Evolutionary conservation across 2,113 vertebrate genomes (phyloP).

Genomic region (Alaudala cheleensis): DNA sequence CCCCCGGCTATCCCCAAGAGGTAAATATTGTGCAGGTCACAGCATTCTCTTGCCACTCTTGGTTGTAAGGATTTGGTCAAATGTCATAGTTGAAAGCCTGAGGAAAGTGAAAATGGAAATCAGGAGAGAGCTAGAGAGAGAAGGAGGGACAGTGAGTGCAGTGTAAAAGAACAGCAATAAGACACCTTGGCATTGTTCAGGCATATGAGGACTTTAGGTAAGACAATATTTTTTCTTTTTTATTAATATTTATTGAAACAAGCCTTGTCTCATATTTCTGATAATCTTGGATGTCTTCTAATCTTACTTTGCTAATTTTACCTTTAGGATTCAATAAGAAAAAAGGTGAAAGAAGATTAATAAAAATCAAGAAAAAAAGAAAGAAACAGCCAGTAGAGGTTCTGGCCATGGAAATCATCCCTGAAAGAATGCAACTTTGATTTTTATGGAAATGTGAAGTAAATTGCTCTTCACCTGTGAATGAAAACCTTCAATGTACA

Average conservation of each 20-base stretch:
- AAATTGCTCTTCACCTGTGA: not conserved
- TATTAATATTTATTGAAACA: not conserved
- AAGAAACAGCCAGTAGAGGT: constrained; percentile 44
- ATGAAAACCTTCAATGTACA: not conserved
- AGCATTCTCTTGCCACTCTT: not conserved
- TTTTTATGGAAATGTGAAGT: not conserved
- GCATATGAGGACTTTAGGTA: not conserved
- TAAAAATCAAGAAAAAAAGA: constrained; percentile 69
- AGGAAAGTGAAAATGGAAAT: not conserved
- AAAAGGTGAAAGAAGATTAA: constrained; percentile 14
- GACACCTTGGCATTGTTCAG: not conserved
- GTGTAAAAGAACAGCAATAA: not conserved
- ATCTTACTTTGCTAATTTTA: not conserved
- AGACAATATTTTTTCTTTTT: not conserved
- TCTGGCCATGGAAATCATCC: not conserved
- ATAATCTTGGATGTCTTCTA: not conserved
- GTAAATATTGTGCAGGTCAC: not conserved
- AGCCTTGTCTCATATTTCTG: not conserved
- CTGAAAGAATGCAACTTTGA: constrained; percentile 24
- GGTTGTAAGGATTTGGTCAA: not conserved
- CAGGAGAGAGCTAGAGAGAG: constrained; percentile 14
- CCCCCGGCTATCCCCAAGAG: not conserved
- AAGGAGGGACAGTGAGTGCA: not conserved
- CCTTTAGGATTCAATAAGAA: constrained; percentile 61
- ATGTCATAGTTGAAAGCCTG: not conserved